Percentiles rank a stretch among this genome's conserved stretches.
phyloP scores from a whole-genome alignment of 1,140 invertebrate species.

The Bombus confusus region DNA sequence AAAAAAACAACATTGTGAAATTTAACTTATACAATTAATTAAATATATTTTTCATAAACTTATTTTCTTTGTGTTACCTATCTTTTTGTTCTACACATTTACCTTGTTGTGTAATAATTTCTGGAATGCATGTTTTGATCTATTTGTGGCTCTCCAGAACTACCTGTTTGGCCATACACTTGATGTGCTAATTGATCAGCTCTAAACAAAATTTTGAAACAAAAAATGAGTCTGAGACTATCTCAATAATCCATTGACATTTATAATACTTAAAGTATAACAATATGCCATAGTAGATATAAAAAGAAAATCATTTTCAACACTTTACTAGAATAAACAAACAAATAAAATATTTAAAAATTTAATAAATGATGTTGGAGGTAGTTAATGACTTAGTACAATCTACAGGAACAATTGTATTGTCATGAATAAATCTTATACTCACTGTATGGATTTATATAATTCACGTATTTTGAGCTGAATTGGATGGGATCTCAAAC shows the following conservation, averaged over 20 bases:
- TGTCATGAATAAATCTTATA: constrained; percentile 54
- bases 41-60: background rate
- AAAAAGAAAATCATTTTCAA: background rate
- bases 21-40: constrained; percentile 2
- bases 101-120: constrained; percentile 79
- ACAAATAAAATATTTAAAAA: constrained; percentile 20
- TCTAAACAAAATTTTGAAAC: constrained; percentile 61
- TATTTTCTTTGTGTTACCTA: background rate
- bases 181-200: constrained; percentile 80
- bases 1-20: constrained; percentile 35
- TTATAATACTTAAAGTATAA: constrained; percentile 41
- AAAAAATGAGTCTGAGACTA: background rate
- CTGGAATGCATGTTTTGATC: constrained; percentile 80
- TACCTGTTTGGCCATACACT: constrained; percentile 77
- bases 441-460: constrained; percentile 89
- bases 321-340: background rate
- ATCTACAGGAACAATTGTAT: constrained; percentile 15
- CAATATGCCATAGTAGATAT: constrained; percentile 38
- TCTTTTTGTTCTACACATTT: constrained; percentile 12
- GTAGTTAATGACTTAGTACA: background rate
- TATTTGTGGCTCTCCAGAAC: constrained; percentile 73
- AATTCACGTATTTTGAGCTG: constrained; percentile 92
- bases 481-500: constrained; percentile 87
- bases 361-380: background rate
- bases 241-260: background rate